phyloP scores from a whole-genome alignment of 2,888 invertebrate genomes.

The Drosophila subsilvestris region DNA sequence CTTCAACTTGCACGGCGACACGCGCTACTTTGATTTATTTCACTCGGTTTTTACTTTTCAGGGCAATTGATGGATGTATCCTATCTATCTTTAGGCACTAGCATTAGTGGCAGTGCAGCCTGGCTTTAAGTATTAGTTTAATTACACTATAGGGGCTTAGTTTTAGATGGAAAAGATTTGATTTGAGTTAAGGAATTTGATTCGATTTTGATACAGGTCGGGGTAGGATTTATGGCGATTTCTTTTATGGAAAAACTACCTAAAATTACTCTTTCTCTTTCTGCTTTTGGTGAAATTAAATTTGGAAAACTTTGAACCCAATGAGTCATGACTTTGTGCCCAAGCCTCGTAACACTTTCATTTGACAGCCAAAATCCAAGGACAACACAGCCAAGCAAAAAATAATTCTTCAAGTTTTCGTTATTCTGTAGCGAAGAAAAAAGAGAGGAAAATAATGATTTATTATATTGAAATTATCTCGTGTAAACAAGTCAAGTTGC shows the following conservation, averaged over 20 bases:
- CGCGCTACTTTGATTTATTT: slow-evolving; percentile 38
- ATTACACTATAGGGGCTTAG: slow-evolving; percentile 47
- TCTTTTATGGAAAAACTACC: neutral
- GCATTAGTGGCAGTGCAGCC: slow-evolving; percentile 18
- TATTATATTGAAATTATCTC: slow-evolving; percentile 81
- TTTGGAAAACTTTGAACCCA: slow-evolving; percentile 6
- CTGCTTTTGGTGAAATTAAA: neutral
- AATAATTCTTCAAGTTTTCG: slow-evolving; percentile 39
- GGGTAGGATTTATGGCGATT: neutral
- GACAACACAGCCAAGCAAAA: slow-evolving; percentile 32
- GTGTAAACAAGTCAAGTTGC: slow-evolving; percentile 83
- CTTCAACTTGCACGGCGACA: slow-evolving; percentile 67
- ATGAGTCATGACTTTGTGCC: slow-evolving; percentile 20
- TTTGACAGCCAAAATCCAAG: slow-evolving; percentile 46
- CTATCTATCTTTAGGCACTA: slow-evolving; percentile 38
- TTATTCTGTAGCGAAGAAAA: slow-evolving; percentile 16
- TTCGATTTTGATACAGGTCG: slow-evolving; percentile 21
- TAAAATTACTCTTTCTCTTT: neutral
- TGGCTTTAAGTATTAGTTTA: slow-evolving; percentile 55
- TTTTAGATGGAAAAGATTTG: slow-evolving; percentile 37
- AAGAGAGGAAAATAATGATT: slow-evolving; percentile 66
- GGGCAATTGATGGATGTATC: slow-evolving; percentile 66
- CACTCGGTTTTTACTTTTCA: slow-evolving; percentile 12
- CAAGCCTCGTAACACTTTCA: slow-evolving; percentile 33
- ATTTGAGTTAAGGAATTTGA: slow-evolving; percentile 8